Percentiles rank a stretch among this genome's conserved stretches.
phyloP scores from a whole-genome alignment of 2,797 vertebrate species.

The Cetoscarus ocellatus region DNA sequence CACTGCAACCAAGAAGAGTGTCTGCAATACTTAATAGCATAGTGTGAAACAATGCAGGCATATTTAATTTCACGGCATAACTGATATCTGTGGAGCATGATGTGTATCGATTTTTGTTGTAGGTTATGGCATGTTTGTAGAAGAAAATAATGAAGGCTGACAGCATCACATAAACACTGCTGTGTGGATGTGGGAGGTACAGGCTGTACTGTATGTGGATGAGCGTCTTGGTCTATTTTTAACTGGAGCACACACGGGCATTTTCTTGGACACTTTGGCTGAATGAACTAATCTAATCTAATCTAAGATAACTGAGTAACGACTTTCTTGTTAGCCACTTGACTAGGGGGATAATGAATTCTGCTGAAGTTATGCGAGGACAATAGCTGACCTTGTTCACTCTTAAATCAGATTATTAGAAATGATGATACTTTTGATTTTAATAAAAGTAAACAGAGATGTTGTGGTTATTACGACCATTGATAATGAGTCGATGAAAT shows the following conservation, averaged over 20 bases:
- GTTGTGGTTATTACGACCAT: slow-evolving; percentile 2
- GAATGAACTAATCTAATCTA: slow-evolving; percentile 45
- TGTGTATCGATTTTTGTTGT: slow-evolving; percentile 40
- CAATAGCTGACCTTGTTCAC: slow-evolving; percentile 19
- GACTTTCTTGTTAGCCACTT: slow-evolving; percentile 49
- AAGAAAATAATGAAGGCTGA: slow-evolving; percentile 27
- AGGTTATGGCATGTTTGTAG: slow-evolving; percentile 24
- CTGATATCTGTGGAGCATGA: slow-evolving; percentile 9
- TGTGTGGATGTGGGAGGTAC: slow-evolving; percentile 47
- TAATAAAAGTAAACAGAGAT: slow-evolving; percentile 24
- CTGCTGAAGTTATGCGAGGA: slow-evolving; percentile 22
- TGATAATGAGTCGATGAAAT: slow-evolving; percentile 24
- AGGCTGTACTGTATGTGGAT: slow-evolving; percentile 37
- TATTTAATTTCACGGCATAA: slow-evolving; percentile 28
- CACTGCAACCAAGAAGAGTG: slow-evolving; percentile 29
- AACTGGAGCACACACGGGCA: slow-evolving; percentile 43
- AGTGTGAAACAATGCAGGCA: slow-evolving; percentile 36
- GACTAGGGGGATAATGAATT: slow-evolving; percentile 39
- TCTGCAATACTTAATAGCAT: slow-evolving; percentile 38
- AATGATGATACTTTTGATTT: slow-evolving; percentile 8
- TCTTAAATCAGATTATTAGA: neutral
- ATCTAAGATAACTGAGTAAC: slow-evolving; percentile 47
- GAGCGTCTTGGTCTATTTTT: slow-evolving; percentile 50
- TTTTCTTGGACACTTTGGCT: slow-evolving; percentile 49
- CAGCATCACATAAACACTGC: slow-evolving; percentile 37